Conservation (phyloP, 2,113 vertebrate genomes). For the Amblyopsis rosae region DNA sequence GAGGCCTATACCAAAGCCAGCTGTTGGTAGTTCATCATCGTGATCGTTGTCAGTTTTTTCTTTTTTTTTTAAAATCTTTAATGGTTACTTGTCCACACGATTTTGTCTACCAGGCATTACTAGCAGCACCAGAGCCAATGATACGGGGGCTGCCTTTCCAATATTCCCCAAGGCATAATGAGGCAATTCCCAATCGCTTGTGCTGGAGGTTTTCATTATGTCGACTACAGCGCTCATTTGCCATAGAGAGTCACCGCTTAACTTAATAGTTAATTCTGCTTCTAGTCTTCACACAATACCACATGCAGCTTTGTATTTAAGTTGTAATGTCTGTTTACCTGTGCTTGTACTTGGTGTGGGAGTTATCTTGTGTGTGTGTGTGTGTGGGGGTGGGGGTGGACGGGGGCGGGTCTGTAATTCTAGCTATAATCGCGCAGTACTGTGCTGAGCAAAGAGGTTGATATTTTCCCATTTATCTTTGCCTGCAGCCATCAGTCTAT, state of each 20-base stretch:
- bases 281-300: constrained; percentile 37
- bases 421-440: constrained; percentile 23
- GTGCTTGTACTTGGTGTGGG: constrained; percentile 18
- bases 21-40: background rate
- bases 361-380: constrained; percentile 2
- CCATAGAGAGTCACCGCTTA: constrained; percentile 40
- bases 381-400: background rate
- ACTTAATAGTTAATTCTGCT: constrained; percentile 54
- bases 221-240: constrained; percentile 53
- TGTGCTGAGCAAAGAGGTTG: constrained; percentile 57
- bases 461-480: constrained; percentile 64
- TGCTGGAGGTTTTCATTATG: constrained; percentile 62
- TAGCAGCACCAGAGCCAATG: constrained; percentile 30
- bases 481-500: constrained; percentile 38
- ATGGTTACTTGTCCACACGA: constrained; percentile 37
- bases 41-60: background rate
- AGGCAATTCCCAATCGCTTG: constrained; percentile 49
- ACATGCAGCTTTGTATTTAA: constrained; percentile 19
- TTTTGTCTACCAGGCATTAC: constrained; percentile 37
- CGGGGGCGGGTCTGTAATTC: constrained; percentile 41
- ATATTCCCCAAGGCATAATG: constrained; percentile 55
- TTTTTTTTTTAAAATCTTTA: constrained; percentile 27
- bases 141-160: constrained; percentile 46
- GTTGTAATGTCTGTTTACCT: constrained; percentile 39
- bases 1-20: constrained; percentile 37